phyloP scores from a whole-genome alignment of 92 coral and sea anemone species.

The Heteractis magnifica region DNA sequence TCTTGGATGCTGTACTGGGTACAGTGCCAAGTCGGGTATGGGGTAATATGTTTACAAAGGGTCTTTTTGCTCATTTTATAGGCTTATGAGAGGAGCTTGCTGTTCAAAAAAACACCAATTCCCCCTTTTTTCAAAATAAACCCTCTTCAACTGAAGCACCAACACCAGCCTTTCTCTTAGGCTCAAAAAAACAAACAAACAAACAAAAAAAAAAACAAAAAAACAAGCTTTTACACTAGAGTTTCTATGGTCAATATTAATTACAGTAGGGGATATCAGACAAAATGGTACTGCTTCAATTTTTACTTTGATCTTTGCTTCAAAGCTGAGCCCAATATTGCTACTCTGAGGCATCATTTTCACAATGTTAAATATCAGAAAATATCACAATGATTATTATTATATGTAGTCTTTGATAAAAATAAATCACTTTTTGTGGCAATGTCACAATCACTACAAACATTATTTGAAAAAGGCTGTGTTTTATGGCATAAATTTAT shows the following conservation, averaged over 20 bases:
- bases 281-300: neutral
- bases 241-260: constrained; percentile 1
- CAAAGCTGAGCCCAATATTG: neutral
- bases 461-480: neutral
- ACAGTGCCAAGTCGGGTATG: constrained; percentile 40
- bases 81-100: neutral
- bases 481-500: constrained; percentile 2
- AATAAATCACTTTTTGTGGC: neutral
- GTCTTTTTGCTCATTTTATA: neutral
- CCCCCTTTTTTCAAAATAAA: neutral
- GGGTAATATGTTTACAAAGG: neutral
- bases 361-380: neutral
- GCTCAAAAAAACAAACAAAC: no score
- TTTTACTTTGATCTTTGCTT: neutral
- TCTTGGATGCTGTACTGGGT: constrained; percentile 42
- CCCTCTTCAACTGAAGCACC: neutral
- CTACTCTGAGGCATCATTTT: neutral
- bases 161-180: neutral
- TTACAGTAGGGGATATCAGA: neutral
- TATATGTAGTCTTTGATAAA: neutral
- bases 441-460: neutral
- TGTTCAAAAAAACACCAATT: neutral
- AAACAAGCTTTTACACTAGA: constrained; percentile 3
- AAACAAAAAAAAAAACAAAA: no score
- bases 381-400: neutral